A percentile compares a stretch with the other conserved stretches of the same genome.
phyloP scores from a whole-genome alignment of 1,140 invertebrate genomes.

The Drosophila lacertosa region DNA sequence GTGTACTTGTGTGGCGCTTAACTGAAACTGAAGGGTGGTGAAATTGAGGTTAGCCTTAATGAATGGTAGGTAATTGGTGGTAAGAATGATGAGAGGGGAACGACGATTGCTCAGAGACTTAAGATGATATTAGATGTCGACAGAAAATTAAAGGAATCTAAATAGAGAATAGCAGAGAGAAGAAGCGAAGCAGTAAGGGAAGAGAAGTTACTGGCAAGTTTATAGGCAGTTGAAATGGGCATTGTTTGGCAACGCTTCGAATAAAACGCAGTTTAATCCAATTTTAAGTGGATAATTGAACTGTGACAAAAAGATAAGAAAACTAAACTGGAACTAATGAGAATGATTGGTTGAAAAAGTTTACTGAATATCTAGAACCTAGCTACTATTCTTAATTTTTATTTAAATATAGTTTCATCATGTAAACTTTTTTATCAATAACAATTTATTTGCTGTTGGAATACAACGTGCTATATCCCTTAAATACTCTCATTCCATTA shows the following conservation, averaged over 20 bases:
- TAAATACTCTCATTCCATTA: not conserved
- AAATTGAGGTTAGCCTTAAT: slow-evolving; percentile 49
- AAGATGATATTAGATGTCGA: slow-evolving; percentile 5
- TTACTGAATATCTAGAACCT: no score
- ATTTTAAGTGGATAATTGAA: no score
- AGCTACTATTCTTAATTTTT: no score
- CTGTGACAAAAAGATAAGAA: no score
- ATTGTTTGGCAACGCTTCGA: not conserved
- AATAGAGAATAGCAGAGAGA: not conserved
- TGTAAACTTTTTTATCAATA: no score
- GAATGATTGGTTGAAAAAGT: no score
- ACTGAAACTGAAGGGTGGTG: slow-evolving; percentile 43
- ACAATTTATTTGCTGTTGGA: no score
- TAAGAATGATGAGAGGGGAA: not conserved
- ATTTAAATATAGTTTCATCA: no score
- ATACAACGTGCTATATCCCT: not conserved
- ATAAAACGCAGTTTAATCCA: no score
- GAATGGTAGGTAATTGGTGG: slow-evolving; percentile 41
- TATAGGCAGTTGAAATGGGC: not conserved
- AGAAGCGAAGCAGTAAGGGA: no score
- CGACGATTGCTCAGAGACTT: slow-evolving; percentile 8
- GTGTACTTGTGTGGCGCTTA: slow-evolving; percentile 19
- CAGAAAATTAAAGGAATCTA: not conserved
- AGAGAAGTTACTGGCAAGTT: not conserved
- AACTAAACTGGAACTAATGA: no score